Evolutionary conservation across 2,113 vertebrate species (phyloP).

Genomic region (Smithornis capensis): DNA sequence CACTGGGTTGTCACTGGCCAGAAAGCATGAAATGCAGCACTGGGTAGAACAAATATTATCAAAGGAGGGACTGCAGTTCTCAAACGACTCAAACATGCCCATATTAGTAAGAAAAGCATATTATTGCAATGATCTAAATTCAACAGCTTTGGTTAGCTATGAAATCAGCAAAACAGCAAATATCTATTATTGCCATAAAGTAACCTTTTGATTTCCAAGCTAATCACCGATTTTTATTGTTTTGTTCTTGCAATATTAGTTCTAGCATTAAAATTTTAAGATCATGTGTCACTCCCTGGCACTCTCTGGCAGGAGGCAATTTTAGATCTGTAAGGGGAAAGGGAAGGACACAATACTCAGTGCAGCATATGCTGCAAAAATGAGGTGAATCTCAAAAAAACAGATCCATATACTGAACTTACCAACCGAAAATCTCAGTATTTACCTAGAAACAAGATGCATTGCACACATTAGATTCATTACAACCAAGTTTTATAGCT

Average conservation of each 20-base stretch:
- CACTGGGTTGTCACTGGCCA: not conserved
- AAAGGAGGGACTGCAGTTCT: not conserved
- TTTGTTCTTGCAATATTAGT: not conserved
- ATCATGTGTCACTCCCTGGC: not conserved
- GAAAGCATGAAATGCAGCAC: not conserved
- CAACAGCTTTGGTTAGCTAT: not conserved
- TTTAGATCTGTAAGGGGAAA: not conserved
- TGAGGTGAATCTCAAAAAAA: not conserved
- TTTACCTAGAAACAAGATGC: slow-evolving; percentile 34
- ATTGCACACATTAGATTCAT: not conserved
- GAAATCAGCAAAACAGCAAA: not conserved
- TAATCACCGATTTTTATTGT: not conserved
- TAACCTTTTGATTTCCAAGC: not conserved
- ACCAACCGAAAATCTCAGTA: not conserved
- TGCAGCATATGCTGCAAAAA: not conserved
- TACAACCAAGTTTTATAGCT: not conserved
- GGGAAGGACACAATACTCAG: not conserved
- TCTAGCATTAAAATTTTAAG: not conserved
- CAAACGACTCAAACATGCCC: not conserved
- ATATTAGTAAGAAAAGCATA: not conserved
- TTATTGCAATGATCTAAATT: not conserved
- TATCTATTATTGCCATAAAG: not conserved
- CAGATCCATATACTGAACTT: not conserved
- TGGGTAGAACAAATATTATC: not conserved
- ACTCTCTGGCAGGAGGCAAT: not conserved